phyloP scores from a whole-genome alignment of 2,113 vertebrate species.

The Aegithalos caudatus region DNA sequence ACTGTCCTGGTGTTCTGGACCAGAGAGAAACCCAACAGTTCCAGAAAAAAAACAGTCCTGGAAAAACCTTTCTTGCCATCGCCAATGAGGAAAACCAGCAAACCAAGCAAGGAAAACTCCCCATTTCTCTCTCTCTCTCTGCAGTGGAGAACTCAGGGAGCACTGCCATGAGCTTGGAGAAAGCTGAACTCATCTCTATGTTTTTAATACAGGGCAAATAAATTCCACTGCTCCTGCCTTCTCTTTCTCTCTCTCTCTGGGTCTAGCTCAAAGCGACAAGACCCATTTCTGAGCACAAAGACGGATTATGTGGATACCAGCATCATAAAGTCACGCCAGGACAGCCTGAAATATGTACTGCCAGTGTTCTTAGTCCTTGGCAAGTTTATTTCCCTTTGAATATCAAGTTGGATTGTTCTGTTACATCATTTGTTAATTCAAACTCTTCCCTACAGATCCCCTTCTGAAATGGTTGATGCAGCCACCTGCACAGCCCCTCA shows the following conservation, averaged over 20 bases:
- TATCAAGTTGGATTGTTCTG: not conserved
- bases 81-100: not conserved
- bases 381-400: not conserved
- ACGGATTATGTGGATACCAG: not conserved
- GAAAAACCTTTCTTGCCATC: not conserved
- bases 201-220: not conserved
- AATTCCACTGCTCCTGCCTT: not conserved
- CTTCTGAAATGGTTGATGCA: not conserved
- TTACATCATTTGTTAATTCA: not conserved
- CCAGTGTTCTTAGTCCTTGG: not conserved
- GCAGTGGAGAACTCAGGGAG: not conserved
- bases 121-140: not conserved
- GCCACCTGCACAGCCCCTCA: not conserved
- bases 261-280: not conserved
- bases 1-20: not conserved
- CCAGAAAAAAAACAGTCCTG: not conserved
- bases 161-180: not conserved
- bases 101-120: not conserved
- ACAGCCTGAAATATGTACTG: not conserved
- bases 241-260: not conserved
- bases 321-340: not conserved
- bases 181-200: not conserved
- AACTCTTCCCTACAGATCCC: not conserved
- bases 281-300: not conserved
- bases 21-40: not conserved